Percentiles rank a stretch among this genome's conserved stretches.
Conservation (phyloP, 2,797 vertebrate species). For the Sardinella longiceps region DNA sequence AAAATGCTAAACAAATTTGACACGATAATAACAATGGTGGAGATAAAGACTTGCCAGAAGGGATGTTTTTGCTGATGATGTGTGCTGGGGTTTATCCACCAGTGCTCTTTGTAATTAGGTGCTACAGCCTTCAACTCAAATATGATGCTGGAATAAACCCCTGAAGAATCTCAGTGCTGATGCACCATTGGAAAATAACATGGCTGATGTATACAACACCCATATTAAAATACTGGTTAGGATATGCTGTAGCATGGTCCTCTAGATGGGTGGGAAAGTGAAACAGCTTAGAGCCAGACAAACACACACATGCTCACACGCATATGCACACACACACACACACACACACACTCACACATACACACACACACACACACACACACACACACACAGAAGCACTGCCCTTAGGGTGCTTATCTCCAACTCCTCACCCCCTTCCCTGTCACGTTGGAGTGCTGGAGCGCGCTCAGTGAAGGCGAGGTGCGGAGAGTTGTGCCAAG, state of each 20-base stretch:
- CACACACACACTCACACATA: not conserved
- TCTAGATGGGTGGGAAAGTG: too few species aligned
- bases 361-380: not conserved
- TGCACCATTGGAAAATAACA: not conserved
- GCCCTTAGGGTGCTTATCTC: not conserved
- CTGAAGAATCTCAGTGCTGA: not conserved
- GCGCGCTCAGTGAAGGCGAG: not conserved
- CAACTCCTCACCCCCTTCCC: not conserved
- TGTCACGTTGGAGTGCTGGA: not conserved
- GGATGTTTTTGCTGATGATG: conserved; percentile 49
- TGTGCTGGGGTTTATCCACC: not conserved
- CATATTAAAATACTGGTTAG: too few species aligned
- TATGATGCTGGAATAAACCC: not conserved
- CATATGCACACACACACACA: not conserved
- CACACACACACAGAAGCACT: not conserved
- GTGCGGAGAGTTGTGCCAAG: not conserved
- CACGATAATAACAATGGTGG: conserved; percentile 71
- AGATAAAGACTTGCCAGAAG: conserved; percentile 41
- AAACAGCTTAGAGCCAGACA: too few species aligned
- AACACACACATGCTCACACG: not conserved
- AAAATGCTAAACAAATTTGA: conserved; percentile 63
- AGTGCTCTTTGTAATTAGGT: not conserved
- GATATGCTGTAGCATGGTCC: too few species aligned
- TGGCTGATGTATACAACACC: not conserved
- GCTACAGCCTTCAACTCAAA: not conserved